These are phyloP conservation scores for Drosophila robusta DNA, from an alignment of 2,888 invertebrate species.

Conservation along the genomic window DNA sequence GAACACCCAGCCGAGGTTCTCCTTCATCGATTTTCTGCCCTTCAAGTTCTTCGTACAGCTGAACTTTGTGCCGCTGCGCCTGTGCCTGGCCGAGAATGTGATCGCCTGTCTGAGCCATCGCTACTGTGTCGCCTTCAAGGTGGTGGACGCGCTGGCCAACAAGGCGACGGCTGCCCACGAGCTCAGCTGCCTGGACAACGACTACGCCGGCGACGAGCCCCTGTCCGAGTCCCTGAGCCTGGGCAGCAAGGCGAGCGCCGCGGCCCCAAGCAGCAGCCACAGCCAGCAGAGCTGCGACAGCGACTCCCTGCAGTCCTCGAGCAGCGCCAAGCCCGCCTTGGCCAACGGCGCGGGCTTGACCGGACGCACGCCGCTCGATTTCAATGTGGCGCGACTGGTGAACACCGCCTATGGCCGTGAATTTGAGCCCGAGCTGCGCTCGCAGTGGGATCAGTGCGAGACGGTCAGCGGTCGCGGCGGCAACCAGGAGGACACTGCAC, in stretches of 20 bases:
- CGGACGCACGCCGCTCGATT: conserved; percentile 82
- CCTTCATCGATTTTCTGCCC: conserved; percentile 90
- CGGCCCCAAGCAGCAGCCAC: conserved; percentile 69
- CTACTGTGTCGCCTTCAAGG: conserved; percentile 88
- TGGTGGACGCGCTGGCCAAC: conserved; percentile 83
- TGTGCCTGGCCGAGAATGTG: conserved; percentile 89
- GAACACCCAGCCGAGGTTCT: conserved; percentile 87
- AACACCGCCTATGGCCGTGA: conserved; percentile 83
- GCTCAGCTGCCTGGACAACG: conserved; percentile 68
- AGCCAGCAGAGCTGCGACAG: conserved; percentile 84
- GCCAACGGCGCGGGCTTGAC: conserved; percentile 60
- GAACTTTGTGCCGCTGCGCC: conserved; percentile 87
- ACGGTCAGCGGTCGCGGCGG: conserved; percentile 38
- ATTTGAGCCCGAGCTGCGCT: conserved; percentile 83
- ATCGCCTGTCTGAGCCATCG: conserved; percentile 88
- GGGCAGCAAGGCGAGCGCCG: conserved; percentile 79
- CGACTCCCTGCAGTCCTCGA: conserved; percentile 83
- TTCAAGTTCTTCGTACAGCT: conserved; percentile 88
- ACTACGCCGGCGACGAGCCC: conserved; percentile 72
- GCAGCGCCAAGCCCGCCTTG: conserved; percentile 63
- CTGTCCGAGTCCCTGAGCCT: conserved; percentile 79
- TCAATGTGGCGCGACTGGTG: conserved; percentile 83
- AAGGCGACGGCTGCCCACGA: conserved; percentile 52
- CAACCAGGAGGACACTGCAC: conserved; percentile 63
- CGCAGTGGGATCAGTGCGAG: conserved; percentile 82